phyloP scores from a whole-genome alignment of 2,797 vertebrate genomes.

The Sternotherus odoratus region DNA sequence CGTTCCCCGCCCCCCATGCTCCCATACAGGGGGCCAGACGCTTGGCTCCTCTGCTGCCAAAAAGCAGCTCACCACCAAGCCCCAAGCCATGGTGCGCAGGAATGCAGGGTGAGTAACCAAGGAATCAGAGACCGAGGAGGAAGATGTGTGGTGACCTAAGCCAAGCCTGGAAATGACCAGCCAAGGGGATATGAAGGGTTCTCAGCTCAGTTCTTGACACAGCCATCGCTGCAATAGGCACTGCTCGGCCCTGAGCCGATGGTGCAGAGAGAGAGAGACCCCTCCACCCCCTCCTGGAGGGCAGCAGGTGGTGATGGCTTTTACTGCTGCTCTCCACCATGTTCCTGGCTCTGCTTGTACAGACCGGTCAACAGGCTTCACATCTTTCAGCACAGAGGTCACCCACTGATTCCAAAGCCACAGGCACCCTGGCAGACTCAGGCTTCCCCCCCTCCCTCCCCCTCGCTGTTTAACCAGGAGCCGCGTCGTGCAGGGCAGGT shows the following conservation, averaged over 20 bases:
- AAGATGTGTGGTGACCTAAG: background rate
- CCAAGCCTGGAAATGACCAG: background rate
- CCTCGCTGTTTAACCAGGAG: background rate
- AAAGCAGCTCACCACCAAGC: slow-evolving; percentile 16
- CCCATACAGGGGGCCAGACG: no score
- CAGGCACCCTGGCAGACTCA: background rate
- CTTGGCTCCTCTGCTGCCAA: background rate
- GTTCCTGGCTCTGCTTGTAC: background rate
- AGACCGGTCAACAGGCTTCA: background rate
- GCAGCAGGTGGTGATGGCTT: background rate
- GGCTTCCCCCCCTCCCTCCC: no score
- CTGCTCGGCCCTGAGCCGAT: background rate
- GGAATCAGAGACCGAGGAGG: background rate
- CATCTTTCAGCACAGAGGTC: background rate
- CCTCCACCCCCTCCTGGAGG: background rate
- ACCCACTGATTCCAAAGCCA: background rate
- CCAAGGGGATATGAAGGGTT: background rate
- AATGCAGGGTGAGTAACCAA: background rate
- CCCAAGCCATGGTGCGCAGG: background rate
- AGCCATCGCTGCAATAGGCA: background rate
- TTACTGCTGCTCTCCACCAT: background rate
- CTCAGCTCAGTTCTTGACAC: background rate
- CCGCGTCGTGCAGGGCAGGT: background rate
- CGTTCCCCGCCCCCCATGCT: background rate
- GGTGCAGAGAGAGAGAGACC: background rate